Conservation (phyloP, 2,888 invertebrate species). For the Eugnorisma glareosa region DNA sequence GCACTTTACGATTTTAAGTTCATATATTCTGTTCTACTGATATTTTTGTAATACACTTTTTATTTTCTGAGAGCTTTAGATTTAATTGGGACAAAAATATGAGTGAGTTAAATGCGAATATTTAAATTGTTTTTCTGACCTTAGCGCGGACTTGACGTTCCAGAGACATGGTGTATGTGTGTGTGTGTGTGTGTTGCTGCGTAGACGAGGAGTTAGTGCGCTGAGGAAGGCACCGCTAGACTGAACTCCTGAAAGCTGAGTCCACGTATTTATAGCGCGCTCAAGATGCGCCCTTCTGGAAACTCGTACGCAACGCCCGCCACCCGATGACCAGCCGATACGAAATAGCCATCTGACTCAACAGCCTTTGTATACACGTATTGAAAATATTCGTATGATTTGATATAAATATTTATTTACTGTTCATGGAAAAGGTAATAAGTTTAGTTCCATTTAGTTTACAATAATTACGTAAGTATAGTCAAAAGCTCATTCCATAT, state of each 20-base stretch:
- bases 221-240: slow-evolving; percentile 83
- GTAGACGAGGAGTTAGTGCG: slow-evolving; percentile 79
- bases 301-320: slow-evolving; percentile 79
- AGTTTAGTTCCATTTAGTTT: neutral
- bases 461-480: neutral
- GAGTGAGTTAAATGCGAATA: slow-evolving; percentile 30
- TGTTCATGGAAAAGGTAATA: neutral
- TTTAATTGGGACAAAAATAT: neutral
- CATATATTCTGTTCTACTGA: neutral
- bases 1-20: neutral
- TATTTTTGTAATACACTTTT: slow-evolving; percentile 6
- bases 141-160: slow-evolving; percentile 97
- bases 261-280: slow-evolving; percentile 87
- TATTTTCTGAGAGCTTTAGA: neutral
- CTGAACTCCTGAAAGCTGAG: slow-evolving; percentile 88
- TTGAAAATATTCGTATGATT: slow-evolving; percentile 35
- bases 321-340: slow-evolving; percentile 76
- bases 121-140: slow-evolving; percentile 89
- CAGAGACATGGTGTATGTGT: slow-evolving; percentile 94
- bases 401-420: slow-evolving; percentile 6
- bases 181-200: slow-evolving; percentile 75
- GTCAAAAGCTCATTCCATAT: neutral
- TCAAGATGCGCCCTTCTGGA: slow-evolving; percentile 88
- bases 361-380: slow-evolving; percentile 73
- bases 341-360: slow-evolving; percentile 87